These are phyloP conservation scores for Pomatorhinus ruficollis DNA, from an alignment of 2,113 vertebrate species.

Conservation along the genomic window DNA sequence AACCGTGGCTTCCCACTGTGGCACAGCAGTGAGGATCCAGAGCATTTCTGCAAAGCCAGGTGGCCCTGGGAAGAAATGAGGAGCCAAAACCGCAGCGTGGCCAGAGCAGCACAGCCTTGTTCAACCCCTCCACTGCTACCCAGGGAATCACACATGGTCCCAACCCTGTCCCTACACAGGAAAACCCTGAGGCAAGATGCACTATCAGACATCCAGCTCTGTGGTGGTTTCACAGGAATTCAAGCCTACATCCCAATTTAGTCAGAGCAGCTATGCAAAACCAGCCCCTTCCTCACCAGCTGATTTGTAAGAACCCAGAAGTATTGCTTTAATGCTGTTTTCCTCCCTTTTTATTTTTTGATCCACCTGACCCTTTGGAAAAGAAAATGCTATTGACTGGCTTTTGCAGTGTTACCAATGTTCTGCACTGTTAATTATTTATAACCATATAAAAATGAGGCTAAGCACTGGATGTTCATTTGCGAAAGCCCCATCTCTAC, in stretches of 20 bases:
- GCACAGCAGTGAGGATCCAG: neutral
- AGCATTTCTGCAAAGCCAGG: neutral
- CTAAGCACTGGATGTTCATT: neutral
- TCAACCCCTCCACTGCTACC: neutral
- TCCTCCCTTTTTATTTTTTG: neutral
- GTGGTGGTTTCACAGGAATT: neutral
- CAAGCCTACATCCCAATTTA: neutral
- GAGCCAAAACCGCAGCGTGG: accelerated
- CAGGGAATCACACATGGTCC: accelerated
- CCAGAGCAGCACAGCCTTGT: neutral
- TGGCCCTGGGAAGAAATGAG: neutral
- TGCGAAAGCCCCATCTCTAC: neutral
- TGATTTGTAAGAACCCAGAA: neutral
- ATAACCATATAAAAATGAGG: neutral
- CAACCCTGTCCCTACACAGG: too few relatives aligned
- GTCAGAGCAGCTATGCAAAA: neutral
- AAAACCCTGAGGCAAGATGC: neutral
- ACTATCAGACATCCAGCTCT: accelerated
- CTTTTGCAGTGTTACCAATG: neutral
- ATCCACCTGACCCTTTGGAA: neutral
- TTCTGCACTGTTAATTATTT: conserved; percentile 6
- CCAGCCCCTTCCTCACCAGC: neutral
- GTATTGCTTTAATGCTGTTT: neutral
- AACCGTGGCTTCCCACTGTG: neutral
- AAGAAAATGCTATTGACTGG: neutral